These are phyloP conservation scores for Coelopa pilipes DNA, from an alignment of 2,888 invertebrate genomes.

Conservation along the genomic window DNA sequence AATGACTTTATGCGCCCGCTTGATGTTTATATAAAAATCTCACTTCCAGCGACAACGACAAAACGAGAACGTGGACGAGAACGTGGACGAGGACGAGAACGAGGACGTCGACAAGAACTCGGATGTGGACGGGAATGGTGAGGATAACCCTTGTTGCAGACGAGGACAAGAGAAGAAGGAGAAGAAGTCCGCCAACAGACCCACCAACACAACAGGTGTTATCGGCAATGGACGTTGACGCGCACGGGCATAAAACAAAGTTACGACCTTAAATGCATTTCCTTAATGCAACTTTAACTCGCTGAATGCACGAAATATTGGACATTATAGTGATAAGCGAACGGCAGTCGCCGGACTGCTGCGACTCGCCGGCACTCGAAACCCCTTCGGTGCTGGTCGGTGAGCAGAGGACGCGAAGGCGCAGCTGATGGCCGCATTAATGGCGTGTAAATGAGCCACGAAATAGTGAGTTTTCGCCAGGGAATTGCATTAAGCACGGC, in stretches of 20 bases:
- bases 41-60: slow-evolving; percentile 15
- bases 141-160: too few species aligned
- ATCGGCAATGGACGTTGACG: slow-evolving; percentile 27
- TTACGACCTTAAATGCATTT: slow-evolving; percentile 51
- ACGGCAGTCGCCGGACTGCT: background rate
- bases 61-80: slow-evolving; percentile 13
- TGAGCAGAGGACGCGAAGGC: background rate
- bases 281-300: slow-evolving; percentile 49
- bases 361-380: background rate
- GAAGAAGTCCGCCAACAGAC: too few species aligned
- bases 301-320: slow-evolving; percentile 41
- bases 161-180: too few species aligned
- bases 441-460: slow-evolving; percentile 49
- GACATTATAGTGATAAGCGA: slow-evolving; percentile 37
- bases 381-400: background rate
- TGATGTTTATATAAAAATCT: slow-evolving; percentile 29
- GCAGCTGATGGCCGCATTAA: slow-evolving; percentile 54
- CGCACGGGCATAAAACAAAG: slow-evolving; percentile 43
- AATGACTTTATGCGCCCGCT: slow-evolving; percentile 12
- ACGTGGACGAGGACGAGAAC: too few species aligned
- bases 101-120: slow-evolving; percentile 8
- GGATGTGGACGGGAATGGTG: too few species aligned
- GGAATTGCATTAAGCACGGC: slow-evolving; percentile 20
- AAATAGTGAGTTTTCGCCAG: slow-evolving; percentile 28
- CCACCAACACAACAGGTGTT: slow-evolving; percentile 33